Percentiles rank a stretch among this genome's conserved stretches.
These are phyloP conservation scores for Drosophila anomelani DNA, from an alignment of 2,888 invertebrate genomes.

Conservation along the genomic window DNA sequence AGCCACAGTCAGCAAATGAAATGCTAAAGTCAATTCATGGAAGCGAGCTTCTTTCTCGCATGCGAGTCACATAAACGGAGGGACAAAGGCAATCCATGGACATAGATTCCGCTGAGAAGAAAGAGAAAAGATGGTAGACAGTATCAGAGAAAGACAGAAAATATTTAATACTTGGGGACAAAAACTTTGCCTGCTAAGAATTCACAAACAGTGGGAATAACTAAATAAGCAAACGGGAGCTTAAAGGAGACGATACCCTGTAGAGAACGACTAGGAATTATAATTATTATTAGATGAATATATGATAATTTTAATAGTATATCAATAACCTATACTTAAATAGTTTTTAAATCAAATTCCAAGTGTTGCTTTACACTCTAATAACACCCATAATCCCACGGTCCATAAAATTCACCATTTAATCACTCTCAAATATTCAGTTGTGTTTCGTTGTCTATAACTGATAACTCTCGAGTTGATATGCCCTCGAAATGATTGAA, in stretches of 20 bases:
- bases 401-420: slow-evolving; percentile 11
- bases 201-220: slow-evolving; percentile 25
- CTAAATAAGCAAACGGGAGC: neutral
- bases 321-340: neutral
- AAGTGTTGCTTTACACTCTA: neutral
- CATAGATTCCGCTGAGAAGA: slow-evolving; percentile 17
- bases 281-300: neutral
- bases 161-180: slow-evolving; percentile 30
- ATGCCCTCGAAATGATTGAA: slow-evolving; percentile 37
- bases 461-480: slow-evolving; percentile 26
- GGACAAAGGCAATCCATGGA: slow-evolving; percentile 29
- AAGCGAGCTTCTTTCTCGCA: slow-evolving; percentile 24
- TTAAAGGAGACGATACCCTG: slow-evolving; percentile 20
- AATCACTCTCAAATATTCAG: slow-evolving; percentile 2
- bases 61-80: slow-evolving; percentile 56
- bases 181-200: slow-evolving; percentile 25
- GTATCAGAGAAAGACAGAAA: neutral
- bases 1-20: slow-evolving; percentile 33
- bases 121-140: neutral
- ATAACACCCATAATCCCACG: slow-evolving; percentile 7
- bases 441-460: slow-evolving; percentile 17
- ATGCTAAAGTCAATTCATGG: slow-evolving; percentile 41
- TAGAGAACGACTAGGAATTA: neutral
- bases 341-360: neutral
- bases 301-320: neutral